phyloP scores from a whole-genome alignment of 2,888 invertebrate species.

The Acanthosepion esculentum region DNA sequence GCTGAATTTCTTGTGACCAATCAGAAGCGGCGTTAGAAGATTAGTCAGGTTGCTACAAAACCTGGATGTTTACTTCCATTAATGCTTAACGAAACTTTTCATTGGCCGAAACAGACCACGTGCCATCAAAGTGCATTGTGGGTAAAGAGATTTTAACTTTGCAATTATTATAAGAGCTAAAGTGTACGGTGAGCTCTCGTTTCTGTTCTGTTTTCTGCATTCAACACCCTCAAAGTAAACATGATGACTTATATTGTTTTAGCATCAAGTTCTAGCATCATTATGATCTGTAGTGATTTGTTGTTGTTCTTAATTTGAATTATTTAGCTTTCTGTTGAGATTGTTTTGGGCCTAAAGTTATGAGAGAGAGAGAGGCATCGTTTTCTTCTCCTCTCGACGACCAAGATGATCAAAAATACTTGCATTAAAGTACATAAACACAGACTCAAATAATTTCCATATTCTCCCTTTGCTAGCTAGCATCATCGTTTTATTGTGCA shows the following conservation, averaged over 20 bases:
- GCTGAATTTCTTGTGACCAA: background rate
- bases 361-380: background rate
- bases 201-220: background rate
- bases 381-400: background rate
- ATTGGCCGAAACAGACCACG: background rate
- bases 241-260: background rate
- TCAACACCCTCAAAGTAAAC: background rate
- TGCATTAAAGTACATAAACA: background rate
- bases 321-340: background rate
- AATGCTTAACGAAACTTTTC: background rate
- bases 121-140: background rate
- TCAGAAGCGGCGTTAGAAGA: background rate
- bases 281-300: background rate
- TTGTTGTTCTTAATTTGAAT: background rate
- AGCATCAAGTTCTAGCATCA: background rate
- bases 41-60: background rate
- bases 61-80: background rate
- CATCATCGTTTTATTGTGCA: background rate
- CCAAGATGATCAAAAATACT: background rate
- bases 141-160: background rate
- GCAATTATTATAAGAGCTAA: background rate
- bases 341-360: background rate
- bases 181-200: background rate
- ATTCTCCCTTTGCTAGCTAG: background rate
- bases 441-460: background rate